Evolutionary conservation across 2,113 vertebrate species (phyloP), one percentile per base, ranked within the genome.

Genomic region (Pimephales promelas): DNA sequence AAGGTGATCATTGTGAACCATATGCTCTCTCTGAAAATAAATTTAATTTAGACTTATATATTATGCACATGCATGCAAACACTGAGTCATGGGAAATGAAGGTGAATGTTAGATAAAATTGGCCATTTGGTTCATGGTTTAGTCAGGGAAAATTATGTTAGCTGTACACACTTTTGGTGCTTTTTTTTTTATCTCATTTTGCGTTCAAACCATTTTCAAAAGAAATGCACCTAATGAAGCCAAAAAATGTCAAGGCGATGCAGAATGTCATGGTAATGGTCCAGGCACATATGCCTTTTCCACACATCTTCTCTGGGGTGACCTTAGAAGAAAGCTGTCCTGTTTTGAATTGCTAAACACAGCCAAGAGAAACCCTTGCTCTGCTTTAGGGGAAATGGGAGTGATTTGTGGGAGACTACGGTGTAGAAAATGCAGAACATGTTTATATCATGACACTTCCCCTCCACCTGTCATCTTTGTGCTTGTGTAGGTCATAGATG

Each of bases 371-470:
- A 66, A 74, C 66, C 16, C 8, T 43, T 22, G 59, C 45, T 36
- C 26, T 49, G 47, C 16, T 86, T 22, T 24, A 57, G 73, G 81
- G 61, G 24, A 47, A 49, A 34, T 36, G 24, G 57, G 54, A 73
- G n/a, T 57, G 52, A 56, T 57, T 22, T 34, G 22, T 66, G 13
- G 16, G 45, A 73, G 68, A 71, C 26, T 18, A 71, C 2, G 70
- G 31, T 24, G 22, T 18, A 49, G 52, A 31, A 72, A 64, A 56
- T 73, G 54, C 56, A 78, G 31, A 28, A 34, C 26, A 57, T 86
- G 72, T 52, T 71, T 86, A 70, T 22, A 57, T 83, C 61, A 64
- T 76, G 68, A 71, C 66, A 79, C 75, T 71, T 85, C 24, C 47
- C 70, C 81, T 85, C 40, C 18, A 40, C 62, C 72, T 59, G 81